Conservation (phyloP, 2,113 vertebrate genomes). For the Rhinoptilus africanus region DNA sequence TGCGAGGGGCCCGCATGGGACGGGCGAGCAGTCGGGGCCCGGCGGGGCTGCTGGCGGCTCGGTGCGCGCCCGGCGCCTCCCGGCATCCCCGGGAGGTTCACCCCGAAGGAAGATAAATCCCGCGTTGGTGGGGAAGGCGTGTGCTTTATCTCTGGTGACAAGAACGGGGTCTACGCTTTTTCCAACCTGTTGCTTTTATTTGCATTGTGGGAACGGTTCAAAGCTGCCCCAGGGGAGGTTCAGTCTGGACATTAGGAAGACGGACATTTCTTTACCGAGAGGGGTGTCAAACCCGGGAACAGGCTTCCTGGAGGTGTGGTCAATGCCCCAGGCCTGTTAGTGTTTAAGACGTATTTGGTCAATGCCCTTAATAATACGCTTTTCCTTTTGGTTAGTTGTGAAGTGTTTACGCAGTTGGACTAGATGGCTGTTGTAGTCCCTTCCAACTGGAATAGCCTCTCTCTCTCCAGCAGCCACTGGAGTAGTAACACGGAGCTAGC, state of each 20-base stretch:
- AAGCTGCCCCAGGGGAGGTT: background rate
- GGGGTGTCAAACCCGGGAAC: background rate
- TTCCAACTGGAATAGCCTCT: background rate
- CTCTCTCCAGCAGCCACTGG: background rate
- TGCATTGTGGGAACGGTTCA: background rate
- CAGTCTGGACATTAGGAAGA: background rate
- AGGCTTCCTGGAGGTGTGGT: background rate
- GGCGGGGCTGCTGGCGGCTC: background rate
- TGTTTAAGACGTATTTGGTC: background rate
- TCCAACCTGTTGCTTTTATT: background rate
- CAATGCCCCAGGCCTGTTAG: background rate
- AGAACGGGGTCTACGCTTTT: background rate
- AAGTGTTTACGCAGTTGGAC: background rate
- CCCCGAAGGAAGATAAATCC: background rate
- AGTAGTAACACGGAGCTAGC: fast-evolving
- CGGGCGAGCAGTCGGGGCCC: background rate
- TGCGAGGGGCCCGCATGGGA: background rate
- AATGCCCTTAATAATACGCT: background rate
- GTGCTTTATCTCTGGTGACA: background rate
- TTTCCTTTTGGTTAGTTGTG: background rate
- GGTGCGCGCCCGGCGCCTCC: fast-evolving
- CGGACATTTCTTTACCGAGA: background rate
- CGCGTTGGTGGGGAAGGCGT: fast-evolving
- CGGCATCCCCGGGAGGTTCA: too few species aligned
- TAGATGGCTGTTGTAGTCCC: background rate